phyloP scores from a whole-genome alignment of 2,888 invertebrate genomes.

The Tenthredo distinguenda region DNA sequence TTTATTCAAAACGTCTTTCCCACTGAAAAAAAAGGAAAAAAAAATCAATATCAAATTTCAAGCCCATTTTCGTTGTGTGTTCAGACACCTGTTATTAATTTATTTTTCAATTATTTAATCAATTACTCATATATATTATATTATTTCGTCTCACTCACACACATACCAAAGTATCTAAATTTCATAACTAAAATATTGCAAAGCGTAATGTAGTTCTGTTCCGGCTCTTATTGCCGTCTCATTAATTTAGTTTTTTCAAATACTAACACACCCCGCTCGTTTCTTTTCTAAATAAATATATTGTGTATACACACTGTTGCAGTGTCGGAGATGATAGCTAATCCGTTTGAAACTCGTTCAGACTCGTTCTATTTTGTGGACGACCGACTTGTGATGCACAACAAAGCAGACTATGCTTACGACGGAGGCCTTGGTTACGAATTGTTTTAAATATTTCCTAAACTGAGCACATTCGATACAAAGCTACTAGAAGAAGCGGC shows the following conservation, averaged over 20 bases:
- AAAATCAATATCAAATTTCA: neutral
- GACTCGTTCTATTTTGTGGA: conserved; percentile 99
- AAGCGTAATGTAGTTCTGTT: neutral
- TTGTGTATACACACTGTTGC: conserved; percentile 74
- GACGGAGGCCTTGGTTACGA: conserved; percentile 85
- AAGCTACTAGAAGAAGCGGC: conserved; percentile 35
- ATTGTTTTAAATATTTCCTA: conserved; percentile 59
- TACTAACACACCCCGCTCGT: neutral
- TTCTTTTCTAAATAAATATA: neutral
- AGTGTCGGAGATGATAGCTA: conserved; percentile 98
- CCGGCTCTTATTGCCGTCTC: neutral
- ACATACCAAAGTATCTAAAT: neutral
- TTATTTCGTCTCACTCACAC: neutral
- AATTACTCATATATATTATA: neutral
- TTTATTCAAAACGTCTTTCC: neutral
- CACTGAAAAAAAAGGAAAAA: neutral
- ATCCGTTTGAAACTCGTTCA: conserved; percentile 97
- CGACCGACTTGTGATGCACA: conserved; percentile 98
- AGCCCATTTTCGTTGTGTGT: neutral
- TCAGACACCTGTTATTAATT: neutral
- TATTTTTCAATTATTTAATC: neutral
- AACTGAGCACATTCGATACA: conserved; percentile 31
- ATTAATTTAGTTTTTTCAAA: neutral
- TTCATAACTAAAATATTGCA: conserved; percentile 13
- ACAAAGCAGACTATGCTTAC: conserved; percentile 99